phyloP scores from a whole-genome alignment of 2,113 vertebrate genomes.

The Albula goreensis region DNA sequence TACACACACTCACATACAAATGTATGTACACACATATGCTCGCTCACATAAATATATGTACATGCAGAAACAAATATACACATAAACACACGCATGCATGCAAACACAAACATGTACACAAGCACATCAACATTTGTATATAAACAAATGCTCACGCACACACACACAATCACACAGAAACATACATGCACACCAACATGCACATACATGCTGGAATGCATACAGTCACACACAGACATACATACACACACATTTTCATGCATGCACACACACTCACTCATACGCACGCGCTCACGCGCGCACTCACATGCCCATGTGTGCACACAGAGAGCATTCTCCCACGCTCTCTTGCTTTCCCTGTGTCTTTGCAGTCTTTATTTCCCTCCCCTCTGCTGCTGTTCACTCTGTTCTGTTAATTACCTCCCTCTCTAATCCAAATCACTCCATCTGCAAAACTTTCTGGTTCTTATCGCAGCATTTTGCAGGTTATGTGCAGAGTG shows the following conservation, averaged over 20 bases:
- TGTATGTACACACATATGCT: too few species aligned
- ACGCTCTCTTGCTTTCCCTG: slow-evolving; percentile 29
- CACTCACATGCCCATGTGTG: slow-evolving; percentile 10
- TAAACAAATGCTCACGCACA: too few species aligned
- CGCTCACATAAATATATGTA: too few species aligned
- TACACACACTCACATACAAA: too few species aligned
- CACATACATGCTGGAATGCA: slow-evolving; percentile 18
- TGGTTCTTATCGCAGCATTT: background rate
- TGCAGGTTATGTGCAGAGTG: slow-evolving; percentile 9
- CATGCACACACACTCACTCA: background rate
- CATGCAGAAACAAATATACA: too few species aligned
- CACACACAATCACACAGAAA: too few species aligned
- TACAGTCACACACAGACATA: background rate
- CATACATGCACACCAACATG: background rate
- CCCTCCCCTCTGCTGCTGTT: background rate
- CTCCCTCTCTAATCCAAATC: slow-evolving; percentile 3
- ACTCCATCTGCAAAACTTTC: background rate
- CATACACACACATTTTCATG: background rate
- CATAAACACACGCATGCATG: too few species aligned
- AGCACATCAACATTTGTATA: too few species aligned
- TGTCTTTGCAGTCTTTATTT: slow-evolving; percentile 8
- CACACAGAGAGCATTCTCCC: background rate
- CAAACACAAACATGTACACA: too few species aligned
- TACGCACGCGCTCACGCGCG: background rate
- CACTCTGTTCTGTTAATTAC: slow-evolving; percentile 10